Evolutionary conservation across 2,888 invertebrate genomes (phyloP).

Genomic region (Itoplectis maculator): DNA sequence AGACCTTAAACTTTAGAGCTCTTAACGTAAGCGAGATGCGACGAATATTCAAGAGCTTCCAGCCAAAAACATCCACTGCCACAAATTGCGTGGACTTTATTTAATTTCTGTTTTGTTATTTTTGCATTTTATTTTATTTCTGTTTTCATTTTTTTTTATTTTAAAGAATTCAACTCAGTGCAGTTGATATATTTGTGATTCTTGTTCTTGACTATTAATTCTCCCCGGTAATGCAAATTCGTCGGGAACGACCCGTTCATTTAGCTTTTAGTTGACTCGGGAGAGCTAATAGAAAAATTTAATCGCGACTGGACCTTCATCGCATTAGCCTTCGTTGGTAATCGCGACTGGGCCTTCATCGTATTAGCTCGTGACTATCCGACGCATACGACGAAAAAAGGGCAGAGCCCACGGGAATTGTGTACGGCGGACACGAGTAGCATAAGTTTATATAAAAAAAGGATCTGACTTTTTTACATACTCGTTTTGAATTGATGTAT

Average conservation of each 20-base stretch:
- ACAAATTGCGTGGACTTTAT: not conserved
- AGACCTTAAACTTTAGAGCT: not conserved
- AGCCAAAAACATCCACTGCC: not conserved
- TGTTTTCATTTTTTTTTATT: constrained; percentile 2
- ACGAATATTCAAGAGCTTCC: constrained; percentile 11
- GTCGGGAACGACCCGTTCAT: not conserved
- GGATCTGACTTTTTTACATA: not conserved
- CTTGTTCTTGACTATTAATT: constrained; percentile 38
- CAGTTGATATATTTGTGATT: not conserved
- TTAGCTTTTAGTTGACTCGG: constrained; percentile 15
- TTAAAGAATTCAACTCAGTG: not conserved
- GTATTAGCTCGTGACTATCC: not conserved
- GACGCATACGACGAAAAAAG: not conserved
- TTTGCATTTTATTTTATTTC: not conserved
- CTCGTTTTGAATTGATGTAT: not conserved
- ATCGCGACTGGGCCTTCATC: constrained; percentile 13
- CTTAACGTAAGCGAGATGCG: not conserved
- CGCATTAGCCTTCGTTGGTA: no score
- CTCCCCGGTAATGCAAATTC: constrained; percentile 1
- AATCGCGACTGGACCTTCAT: not conserved
- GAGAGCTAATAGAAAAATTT: constrained; percentile 23
- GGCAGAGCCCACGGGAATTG: not conserved
- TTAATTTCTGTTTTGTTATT: not conserved
- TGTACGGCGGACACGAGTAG: not conserved
- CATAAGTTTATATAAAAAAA: not conserved